Evolutionary conservation across 2,888 invertebrate species (phyloP), one percentile per base, ranked within the genome.

Genomic region (Exocentrus adspersus): DNA sequence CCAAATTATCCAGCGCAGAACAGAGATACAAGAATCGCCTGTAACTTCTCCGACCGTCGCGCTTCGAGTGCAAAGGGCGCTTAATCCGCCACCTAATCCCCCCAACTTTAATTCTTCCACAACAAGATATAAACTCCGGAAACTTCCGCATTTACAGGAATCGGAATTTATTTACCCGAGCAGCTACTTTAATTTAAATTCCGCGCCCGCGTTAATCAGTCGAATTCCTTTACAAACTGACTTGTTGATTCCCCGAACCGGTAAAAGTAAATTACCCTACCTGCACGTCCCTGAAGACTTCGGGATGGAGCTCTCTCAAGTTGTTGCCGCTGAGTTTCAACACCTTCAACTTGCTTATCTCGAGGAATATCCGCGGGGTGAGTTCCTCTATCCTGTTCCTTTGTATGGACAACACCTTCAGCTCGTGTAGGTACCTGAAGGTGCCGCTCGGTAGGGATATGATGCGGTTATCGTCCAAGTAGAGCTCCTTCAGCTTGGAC

Each of bases 291-390:
- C 89, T 89, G 80, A 92, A 92, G 21, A 91, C 90, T 83, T 93
- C 93, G 10, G 92, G 91, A 76, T 89, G 88, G 65, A 94, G 85
- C 77, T 92, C 91, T 53, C 85, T 83, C 57, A 94, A 81, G 53
- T 90, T 89, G 83, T 94, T 94, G 71, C 89, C 87, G 80, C 92
- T 92, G 70, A 94, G 83, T 82, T 93, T 91, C 71, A 94, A 85
- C 77, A 86, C 85, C 75, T 87, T 87, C 70, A 94, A 85, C 78
- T 90, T 90, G 50, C 87, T 88, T 62, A 93, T 84, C 86, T 89
- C 90, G 76, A 90, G 86, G 80, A 93, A 93, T 53, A 91, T 85
- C 74, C 91, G 85, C 54, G 91, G 89, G 68, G 89, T 89, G 61
- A 93, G 84, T 74, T 87, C 87, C 16, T 86, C 86, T 54, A 92